Conservation (phyloP, 2,113 vertebrate genomes). For the Taurulus bubalis region DNA sequence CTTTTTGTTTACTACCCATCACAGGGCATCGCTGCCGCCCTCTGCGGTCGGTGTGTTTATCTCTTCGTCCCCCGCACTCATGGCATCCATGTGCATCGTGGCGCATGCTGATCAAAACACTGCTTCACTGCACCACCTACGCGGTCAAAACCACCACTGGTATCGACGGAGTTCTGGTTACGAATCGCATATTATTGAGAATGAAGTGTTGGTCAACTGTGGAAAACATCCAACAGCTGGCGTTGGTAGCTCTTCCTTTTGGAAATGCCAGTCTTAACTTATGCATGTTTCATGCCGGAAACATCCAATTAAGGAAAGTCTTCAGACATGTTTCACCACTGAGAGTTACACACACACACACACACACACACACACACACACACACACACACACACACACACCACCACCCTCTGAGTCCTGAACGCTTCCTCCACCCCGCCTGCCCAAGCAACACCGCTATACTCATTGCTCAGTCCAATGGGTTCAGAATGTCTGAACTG, state of each 20-base stretch:
- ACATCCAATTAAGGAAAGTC: constrained; percentile 48
- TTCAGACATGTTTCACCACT: not conserved
- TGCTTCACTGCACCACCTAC: not conserved
- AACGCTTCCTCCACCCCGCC: constrained; percentile 22
- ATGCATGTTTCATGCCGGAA: constrained; percentile 21
- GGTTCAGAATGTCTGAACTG: constrained; percentile 77
- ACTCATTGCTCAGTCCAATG: constrained; percentile 70
- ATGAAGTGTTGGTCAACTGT: no score
- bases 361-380: not conserved
- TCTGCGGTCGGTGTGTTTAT: not conserved
- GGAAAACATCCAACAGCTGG: not conserved
- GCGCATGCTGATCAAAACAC: not conserved
- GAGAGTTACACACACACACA: not conserved
- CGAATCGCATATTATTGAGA: not conserved
- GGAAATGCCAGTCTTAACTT: constrained; percentile 13
- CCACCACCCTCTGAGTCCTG: constrained; percentile 25
- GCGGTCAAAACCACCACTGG: not conserved
- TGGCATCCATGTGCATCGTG: not conserved
- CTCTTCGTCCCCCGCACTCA: no score
- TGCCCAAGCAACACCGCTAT: constrained; percentile 32
- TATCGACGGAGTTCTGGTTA: not conserved
- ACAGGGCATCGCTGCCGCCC: not conserved
- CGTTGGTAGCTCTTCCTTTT: not conserved
- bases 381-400: constrained; percentile 3
- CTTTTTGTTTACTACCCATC: no score